Evolutionary conservation across 1,140 invertebrate species (phyloP).

Genomic region (Diorhabda sublineata): DNA sequence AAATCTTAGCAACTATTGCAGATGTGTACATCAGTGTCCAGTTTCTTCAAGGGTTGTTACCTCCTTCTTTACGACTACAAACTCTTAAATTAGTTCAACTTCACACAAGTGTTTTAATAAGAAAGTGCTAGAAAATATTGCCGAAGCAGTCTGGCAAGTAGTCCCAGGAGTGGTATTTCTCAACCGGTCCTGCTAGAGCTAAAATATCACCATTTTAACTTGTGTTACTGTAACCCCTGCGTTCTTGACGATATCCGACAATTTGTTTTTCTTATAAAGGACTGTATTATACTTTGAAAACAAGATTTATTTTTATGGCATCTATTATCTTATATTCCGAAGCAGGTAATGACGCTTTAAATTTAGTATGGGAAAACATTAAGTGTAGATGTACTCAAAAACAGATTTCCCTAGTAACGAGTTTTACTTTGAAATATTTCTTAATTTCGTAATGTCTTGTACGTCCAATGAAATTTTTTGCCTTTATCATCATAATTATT

Average conservation of each 20-base stretch:
- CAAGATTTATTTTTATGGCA: conserved; percentile 20
- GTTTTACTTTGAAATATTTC: no score
- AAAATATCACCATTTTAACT: conserved; percentile 45
- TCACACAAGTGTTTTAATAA: conserved; percentile 45
- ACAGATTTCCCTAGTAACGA: no score
- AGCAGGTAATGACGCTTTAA: conserved; percentile 9
- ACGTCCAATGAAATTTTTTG: no score
- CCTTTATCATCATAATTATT: no score
- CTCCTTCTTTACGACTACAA: conserved; percentile 42
- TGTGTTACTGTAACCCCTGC: conserved; percentile 20
- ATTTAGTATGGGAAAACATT: background rate
- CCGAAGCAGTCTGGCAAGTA: conserved; percentile 30
- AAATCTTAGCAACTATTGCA: conserved; percentile 23
- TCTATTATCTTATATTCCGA: conserved; percentile 10
- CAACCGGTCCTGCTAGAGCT: conserved; percentile 32
- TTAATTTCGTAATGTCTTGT: no score
- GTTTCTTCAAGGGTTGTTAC: conserved; percentile 43
- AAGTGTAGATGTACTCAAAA: no score
- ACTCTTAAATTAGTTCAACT: conserved; percentile 46
- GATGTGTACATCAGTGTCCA: conserved; percentile 40
- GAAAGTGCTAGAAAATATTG: conserved; percentile 42
- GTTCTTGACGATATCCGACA: conserved; percentile 1
- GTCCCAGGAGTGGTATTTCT: conserved; percentile 29
- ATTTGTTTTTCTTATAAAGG: conserved; percentile 22
- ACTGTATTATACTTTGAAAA: conserved; percentile 10